A percentile compares a stretch with the other conserved stretches of the same genome.
Conservation (phyloP, 1,140 invertebrate genomes). For the Panagrolaimus sp. region DNA sequence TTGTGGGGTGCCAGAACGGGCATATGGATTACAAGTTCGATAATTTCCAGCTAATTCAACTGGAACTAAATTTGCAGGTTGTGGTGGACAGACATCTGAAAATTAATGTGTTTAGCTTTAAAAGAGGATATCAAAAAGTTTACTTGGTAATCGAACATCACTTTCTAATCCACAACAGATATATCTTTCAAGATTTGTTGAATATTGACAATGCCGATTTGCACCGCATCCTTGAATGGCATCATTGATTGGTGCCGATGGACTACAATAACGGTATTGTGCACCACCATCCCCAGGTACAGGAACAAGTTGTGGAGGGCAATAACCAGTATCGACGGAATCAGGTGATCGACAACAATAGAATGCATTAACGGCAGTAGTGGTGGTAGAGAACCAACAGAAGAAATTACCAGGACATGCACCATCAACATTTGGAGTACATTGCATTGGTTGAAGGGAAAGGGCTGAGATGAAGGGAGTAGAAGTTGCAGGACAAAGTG, state of each 20-base stretch:
- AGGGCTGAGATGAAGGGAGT: slow-evolving; percentile 57
- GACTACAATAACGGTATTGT: slow-evolving; percentile 53
- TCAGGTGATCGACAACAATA: slow-evolving; percentile 57
- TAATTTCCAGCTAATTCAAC: slow-evolving; percentile 57
- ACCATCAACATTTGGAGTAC: slow-evolving; percentile 57
- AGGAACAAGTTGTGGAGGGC: slow-evolving; percentile 53
- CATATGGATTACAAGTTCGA: slow-evolving; percentile 55
- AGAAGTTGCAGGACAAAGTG: slow-evolving; percentile 49
- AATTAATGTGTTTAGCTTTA: not conserved
- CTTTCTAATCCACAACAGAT: slow-evolving; percentile 57
- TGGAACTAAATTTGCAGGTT: slow-evolving; percentile 55
- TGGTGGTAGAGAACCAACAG: slow-evolving; percentile 56
- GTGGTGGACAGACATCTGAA: slow-evolving; percentile 55
- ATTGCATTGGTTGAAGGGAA: slow-evolving; percentile 57
- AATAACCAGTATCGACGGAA: slow-evolving; percentile 54
- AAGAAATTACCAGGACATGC: slow-evolving; percentile 54
- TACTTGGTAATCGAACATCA: slow-evolving; percentile 53
- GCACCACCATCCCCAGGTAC: slow-evolving; percentile 53
- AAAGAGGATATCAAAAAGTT: not conserved
- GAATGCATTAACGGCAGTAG: slow-evolving; percentile 56
- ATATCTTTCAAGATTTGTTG: slow-evolving; percentile 51
- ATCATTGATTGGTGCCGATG: slow-evolving; percentile 56
- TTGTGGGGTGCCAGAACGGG: slow-evolving; percentile 43
- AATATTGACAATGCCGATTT: slow-evolving; percentile 56
- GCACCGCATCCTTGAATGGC: slow-evolving; percentile 55